Conservation (phyloP, 2,113 vertebrate species). For the Rhizomys pruinosus region DNA sequence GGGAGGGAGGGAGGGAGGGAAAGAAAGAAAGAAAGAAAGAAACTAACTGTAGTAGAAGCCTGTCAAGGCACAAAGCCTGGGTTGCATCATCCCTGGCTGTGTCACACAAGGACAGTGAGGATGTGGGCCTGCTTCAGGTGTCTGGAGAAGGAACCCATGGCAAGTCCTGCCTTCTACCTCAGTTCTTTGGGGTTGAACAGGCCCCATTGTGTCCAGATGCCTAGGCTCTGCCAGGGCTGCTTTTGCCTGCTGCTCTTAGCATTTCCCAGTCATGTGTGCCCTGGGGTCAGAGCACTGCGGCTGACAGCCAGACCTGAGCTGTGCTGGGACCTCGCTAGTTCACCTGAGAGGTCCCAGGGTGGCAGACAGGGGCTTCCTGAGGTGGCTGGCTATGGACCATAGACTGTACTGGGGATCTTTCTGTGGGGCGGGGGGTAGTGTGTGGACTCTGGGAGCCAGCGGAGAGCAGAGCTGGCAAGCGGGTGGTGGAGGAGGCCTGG, state of each 20-base stretch:
- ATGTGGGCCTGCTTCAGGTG: fast-evolving
- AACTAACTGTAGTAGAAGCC: background rate
- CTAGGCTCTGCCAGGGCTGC: background rate
- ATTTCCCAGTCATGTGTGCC: fast-evolving
- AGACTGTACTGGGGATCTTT: background rate
- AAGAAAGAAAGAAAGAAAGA: too few relatives aligned
- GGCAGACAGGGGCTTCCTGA: fast-evolving
- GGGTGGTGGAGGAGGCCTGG: fast-evolving
- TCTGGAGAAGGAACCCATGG: fast-evolving
- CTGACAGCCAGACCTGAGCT: background rate
- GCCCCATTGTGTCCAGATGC: background rate
- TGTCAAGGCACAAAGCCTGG: background rate
- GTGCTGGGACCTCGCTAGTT: fast-evolving
- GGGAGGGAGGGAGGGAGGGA: too few relatives aligned
- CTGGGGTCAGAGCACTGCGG: background rate
- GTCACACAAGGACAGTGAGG: background rate
- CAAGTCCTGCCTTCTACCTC: background rate
- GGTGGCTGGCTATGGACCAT: fast-evolving
- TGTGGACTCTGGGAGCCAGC: background rate
- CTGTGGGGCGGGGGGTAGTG: too few relatives aligned
- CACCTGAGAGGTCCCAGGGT: fast-evolving
- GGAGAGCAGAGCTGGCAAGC: background rate
- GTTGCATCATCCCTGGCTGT: background rate
- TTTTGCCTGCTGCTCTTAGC: background rate
- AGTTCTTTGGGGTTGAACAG: too few relatives aligned